Evolutionary conservation across 2,888 invertebrate genomes (phyloP).

Genomic region (Villa cingulata): DNA sequence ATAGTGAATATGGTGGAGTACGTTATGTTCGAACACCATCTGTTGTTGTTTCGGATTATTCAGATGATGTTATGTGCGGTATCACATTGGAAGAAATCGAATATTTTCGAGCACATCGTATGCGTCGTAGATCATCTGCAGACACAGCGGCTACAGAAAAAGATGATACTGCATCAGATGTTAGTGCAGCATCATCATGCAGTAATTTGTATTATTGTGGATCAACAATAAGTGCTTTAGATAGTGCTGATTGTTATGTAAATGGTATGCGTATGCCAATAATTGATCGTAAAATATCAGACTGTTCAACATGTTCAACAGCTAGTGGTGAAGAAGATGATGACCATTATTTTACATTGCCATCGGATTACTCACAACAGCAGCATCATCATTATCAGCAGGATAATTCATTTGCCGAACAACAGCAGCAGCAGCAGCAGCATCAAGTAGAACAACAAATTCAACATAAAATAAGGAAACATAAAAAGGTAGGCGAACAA

Average conservation of each 20-base stretch:
- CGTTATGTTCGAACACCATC: constrained; percentile 68
- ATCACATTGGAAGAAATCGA: constrained; percentile 47
- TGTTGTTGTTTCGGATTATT: constrained; percentile 77
- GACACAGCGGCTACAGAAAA: constrained; percentile 24
- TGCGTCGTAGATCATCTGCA: constrained; percentile 29
- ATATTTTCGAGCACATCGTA: constrained; percentile 40
- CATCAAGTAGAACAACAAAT: not conserved
- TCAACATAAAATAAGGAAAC: not conserved
- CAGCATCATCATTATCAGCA: constrained; percentile 1
- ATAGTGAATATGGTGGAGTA: constrained; percentile 38
- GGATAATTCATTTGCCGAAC: not conserved
- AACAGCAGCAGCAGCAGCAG: constrained; percentile 31
- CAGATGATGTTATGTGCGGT: constrained; percentile 51
- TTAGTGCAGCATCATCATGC: constrained; percentile 44
- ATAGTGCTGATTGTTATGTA: constrained; percentile 37
- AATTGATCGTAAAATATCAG: constrained; percentile 49
- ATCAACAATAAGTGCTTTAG: constrained; percentile 42
- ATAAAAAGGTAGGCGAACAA: not conserved
- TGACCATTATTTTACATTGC: constrained; percentile 18
- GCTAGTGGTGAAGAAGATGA: constrained; percentile 61
- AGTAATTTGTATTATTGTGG: constrained; percentile 45
- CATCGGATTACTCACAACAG: constrained; percentile 13
- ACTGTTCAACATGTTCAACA: constrained; percentile 62
- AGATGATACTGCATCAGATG: constrained; percentile 37
- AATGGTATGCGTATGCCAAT: constrained; percentile 41